Conservation (phyloP, 2,797 vertebrate genomes). For the Craterocephalus amniculus region DNA sequence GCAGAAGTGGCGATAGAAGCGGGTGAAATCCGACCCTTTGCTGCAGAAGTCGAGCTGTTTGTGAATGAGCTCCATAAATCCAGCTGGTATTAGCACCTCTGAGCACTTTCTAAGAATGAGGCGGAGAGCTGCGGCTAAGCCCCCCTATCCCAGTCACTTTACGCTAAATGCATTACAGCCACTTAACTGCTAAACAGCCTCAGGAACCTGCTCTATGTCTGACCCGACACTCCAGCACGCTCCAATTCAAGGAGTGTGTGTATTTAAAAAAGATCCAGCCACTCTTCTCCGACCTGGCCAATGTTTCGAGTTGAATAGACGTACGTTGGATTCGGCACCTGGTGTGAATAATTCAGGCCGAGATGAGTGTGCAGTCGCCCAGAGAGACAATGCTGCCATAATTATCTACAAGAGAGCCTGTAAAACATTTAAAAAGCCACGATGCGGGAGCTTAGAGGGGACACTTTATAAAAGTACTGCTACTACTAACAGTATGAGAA, state of each 20-base stretch:
- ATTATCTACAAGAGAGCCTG: not conserved
- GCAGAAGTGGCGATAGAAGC: not conserved
- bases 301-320: conserved; percentile 42
- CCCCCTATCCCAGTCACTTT: conserved; percentile 65
- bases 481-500: too few relatives aligned
- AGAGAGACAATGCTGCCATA: not conserved
- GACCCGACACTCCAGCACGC: conserved; percentile 59
- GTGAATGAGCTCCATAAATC: conserved; percentile 69
- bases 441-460: not conserved
- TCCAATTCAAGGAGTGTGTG: conserved; percentile 43
- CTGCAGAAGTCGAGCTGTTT: conserved; percentile 43
- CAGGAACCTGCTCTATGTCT: conserved; percentile 53
- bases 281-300: conserved; percentile 29
- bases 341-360: conserved; percentile 32
- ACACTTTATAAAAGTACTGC: too few relatives aligned
- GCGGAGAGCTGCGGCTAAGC: conserved; percentile 56
- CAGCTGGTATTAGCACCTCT: conserved; percentile 58
- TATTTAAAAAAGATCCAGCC: conserved; percentile 31
- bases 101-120: conserved; percentile 72
- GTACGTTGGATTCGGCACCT: conserved; percentile 35
- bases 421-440: conserved; percentile 10
- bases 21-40: conserved; percentile 14
- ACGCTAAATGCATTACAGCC: conserved; percentile 71
- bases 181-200: conserved; percentile 68
- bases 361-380: conserved; percentile 24